A percentile compares a stretch with the other conserved stretches of the same genome.
These are phyloP conservation scores for Sesamia inferens DNA, from an alignment of 2,888 invertebrate genomes.

Conservation along the genomic window DNA sequence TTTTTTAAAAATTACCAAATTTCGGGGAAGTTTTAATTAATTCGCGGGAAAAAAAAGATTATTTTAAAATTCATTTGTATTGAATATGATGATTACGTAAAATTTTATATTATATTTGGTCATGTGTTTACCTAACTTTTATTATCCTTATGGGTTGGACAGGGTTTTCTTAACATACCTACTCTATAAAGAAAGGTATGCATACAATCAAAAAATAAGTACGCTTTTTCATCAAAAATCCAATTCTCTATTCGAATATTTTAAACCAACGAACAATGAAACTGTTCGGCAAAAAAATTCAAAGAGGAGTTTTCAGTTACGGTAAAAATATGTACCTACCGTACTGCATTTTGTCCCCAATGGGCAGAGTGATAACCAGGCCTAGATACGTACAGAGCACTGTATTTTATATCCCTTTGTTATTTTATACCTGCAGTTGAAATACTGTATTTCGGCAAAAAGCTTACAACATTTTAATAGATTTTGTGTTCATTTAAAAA, in stretches of 20 bases:
- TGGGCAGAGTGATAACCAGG: constrained; percentile 13
- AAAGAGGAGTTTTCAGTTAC: constrained; percentile 5
- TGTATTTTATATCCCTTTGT: constrained; percentile 40
- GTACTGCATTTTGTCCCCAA: constrained; percentile 12
- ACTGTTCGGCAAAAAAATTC: background rate
- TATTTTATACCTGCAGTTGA: constrained; percentile 7
- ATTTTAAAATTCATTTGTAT: no score
- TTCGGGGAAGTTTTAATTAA: no score
- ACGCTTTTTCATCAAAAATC: background rate
- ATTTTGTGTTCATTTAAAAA: constrained; percentile 2
- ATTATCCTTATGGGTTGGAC: no score
- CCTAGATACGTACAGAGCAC: constrained; percentile 1
- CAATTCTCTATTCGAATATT: background rate
- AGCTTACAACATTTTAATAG: background rate
- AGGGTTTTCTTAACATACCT: no score
- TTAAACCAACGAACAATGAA: background rate
- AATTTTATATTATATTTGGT: no score
- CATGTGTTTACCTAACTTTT: no score
- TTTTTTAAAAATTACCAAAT: no score
- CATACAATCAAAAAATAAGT: background rate
- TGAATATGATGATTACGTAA: no score
- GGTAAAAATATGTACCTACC: constrained; percentile 4
- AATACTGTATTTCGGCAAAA: constrained; percentile 13
- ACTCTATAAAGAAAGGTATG: background rate
- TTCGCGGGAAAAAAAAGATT: no score